Evolutionary conservation across 2,113 vertebrate species (phyloP), one percentile per base, ranked within the genome.

Genomic region (Proterorhinus semilunaris): DNA sequence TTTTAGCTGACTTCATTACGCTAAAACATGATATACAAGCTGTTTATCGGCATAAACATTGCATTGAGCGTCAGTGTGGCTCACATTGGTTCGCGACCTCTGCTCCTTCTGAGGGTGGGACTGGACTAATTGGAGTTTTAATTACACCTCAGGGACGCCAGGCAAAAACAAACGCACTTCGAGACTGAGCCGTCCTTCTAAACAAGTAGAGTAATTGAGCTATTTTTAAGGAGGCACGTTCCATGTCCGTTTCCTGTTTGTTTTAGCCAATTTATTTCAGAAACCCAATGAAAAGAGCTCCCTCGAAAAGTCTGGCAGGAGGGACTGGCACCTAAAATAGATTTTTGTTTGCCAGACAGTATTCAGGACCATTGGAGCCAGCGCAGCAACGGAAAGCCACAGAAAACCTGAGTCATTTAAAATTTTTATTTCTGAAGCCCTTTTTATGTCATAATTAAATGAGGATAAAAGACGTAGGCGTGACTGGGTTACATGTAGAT

Each of bases 331-430:
- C 76, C 69, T 21, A 45, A 79, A 83, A 72, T 65, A 61, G 36
- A 76, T 69, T 64, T 64, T 81, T 71, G 68, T 73, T 81, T 80
- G 74, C 57, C 68, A 76, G 78, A 74, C 81, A 82, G 62, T 69
- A 75, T 77, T 84, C 51, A 65, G 52, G 68, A 74, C 64, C 43
- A 15, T 54, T 64, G 70, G 59, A 74, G 69, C 71, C 68, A 70
- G 66, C 47, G 50, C 57, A 70, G 83, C 66, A 10, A 76, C 82
- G 74, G 82, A 10, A 63, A 71, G 80, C 68, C 54, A 80, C 51
- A 72, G 61, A 65, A 78, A 88, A 79, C 45, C 67, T 66, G 61
- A 65, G 11, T 73, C 16, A 51, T 73, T 16, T 63, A 66, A 51
- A 59, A 55, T 49, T 65, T 76, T 16, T 74, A 12, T 78, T 58